A percentile compares a stretch with the other conserved stretches of the same genome.
These are phyloP conservation scores for Apostichopus japonicus DNA, from an alignment of 35 echinoderm and acorn worm genomes.

Conservation along the genomic window DNA sequence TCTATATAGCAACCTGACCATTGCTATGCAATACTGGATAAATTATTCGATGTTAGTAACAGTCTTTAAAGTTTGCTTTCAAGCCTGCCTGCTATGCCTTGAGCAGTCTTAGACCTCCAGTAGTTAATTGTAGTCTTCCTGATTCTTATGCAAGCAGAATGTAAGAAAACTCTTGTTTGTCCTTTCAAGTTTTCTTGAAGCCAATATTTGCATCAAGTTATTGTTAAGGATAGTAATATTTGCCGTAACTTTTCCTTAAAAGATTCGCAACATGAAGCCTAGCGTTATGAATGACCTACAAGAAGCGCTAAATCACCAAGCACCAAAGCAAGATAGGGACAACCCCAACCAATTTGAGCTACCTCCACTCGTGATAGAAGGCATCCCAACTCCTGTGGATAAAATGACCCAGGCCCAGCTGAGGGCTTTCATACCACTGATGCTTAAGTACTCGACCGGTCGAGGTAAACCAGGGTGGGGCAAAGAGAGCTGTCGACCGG, in stretches of 20 bases:
- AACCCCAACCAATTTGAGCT: slow-evolving; percentile 86
- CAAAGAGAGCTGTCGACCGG: slow-evolving; percentile 93
- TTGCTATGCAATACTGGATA: too few species aligned
- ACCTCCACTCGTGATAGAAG: slow-evolving; percentile 86
- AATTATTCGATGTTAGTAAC: too few species aligned
- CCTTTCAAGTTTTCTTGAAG: too few species aligned
- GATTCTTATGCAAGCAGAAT: too few species aligned
- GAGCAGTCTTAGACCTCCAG: too few species aligned
- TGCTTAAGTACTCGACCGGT: slow-evolving; percentile 99
- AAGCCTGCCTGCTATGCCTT: too few species aligned
- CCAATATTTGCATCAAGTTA: too few species aligned
- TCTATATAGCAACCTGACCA: too few species aligned
- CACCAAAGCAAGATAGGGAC: slow-evolving; percentile 63
- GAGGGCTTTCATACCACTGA: slow-evolving; percentile 90
- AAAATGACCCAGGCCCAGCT: slow-evolving; percentile 99
- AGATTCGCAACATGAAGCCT: slow-evolving; percentile 86
- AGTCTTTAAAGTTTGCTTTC: too few species aligned
- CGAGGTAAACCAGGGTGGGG: slow-evolving; percentile 98
- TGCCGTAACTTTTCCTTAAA: not conserved
- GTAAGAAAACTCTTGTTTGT: too few species aligned
- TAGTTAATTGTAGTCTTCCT: too few species aligned
- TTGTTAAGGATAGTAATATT: too few species aligned
- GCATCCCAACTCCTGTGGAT: slow-evolving; percentile 90
- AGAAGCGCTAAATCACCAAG: slow-evolving; percentile 81
- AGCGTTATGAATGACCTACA: slow-evolving; percentile 84